Base-by-base conservation (phyloP, 2,797 vertebrate species). In the Hylomyscus alleni region DNA sequence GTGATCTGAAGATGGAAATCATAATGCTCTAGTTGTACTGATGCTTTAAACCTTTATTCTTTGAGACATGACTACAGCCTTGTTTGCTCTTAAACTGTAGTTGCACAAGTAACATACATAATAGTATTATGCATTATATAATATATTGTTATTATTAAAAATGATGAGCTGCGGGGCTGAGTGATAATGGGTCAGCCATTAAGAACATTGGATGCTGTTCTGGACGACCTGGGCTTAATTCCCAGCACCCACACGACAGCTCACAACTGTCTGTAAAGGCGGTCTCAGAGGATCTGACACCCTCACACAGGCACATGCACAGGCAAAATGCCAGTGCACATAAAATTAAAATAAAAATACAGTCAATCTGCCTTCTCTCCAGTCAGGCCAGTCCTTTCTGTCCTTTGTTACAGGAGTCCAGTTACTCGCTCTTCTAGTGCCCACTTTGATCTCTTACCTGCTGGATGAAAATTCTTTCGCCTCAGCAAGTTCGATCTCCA, bases 391-490 rank as follows among this genome's bases (percentile, higher is more conserved):
- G 78, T 82, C 31, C 60, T 88, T 65, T 34, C 72, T 67, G 81
- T 82, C 85, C 7, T 87, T 56, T 78, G 90, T 89, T 95, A 4
- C 89, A 99, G 99, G 99, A 94, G 99, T 99, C 75, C 99, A 99
- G 98, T 97, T 99, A 96, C 99, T 99, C 96, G 99, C 99, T 97
- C 99, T 99, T 85, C 99, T 99, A 0, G 99, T 99, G 84, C 99
- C 99, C 20, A 99, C 99, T 13, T 99, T 99, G 83, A 99, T 99
- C 97, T 99, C 99, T 6, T 99, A 99, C 97, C 99, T 99, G 97
- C 98, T 99, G 98, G 99, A 99, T 97, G 99, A 99, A 98, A 99
- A 99, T 34, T 98, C 99, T 95, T 99, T 99, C 98, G 99, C 99
- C 92, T 99, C 99, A 34, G 99, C 99, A 20, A 97, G 99, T 60